phyloP scores from a whole-genome alignment of 1,140 invertebrate species.

The Maconellicoccus hirsutus region DNA sequence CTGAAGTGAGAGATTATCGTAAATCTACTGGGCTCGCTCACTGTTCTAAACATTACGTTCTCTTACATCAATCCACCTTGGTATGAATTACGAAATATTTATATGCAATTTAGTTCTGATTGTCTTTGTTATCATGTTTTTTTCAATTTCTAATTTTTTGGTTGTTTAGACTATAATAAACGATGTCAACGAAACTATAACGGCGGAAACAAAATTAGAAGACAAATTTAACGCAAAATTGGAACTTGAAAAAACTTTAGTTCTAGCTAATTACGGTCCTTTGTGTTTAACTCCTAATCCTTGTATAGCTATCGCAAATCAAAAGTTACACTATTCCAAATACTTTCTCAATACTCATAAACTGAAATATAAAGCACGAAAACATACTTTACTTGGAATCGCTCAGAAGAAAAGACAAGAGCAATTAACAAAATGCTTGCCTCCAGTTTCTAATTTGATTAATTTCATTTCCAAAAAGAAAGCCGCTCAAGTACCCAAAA shows the following conservation, averaged over 20 bases:
- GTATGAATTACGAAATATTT: too few species aligned
- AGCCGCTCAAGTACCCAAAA: conserved; percentile 1
- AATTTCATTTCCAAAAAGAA: conserved; percentile 7
- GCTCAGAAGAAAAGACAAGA: conserved; percentile 13
- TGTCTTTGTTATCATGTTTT: too few species aligned
- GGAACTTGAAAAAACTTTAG: conserved; percentile 65
- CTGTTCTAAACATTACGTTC: conserved; percentile 54
- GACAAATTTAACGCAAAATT: conserved; percentile 68
- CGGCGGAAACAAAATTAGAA: conserved; percentile 41
- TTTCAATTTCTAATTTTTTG: background rate
- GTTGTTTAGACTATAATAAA: conserved; percentile 53
- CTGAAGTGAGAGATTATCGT: conserved; percentile 79
- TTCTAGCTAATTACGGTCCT: conserved; percentile 70
- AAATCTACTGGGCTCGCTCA: conserved; percentile 37
- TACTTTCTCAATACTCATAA: conserved; percentile 19
- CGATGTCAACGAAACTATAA: conserved; percentile 47
- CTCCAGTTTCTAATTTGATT: background rate
- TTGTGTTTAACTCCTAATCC: conserved; percentile 82
- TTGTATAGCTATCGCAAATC: conserved; percentile 48
- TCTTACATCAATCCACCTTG: conserved; percentile 77
- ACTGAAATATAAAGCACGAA: background rate
- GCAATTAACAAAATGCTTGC: background rate
- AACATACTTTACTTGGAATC: conserved; percentile 6
- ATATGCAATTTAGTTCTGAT: too few species aligned
- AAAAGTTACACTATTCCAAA: conserved; percentile 34